These are phyloP conservation scores for Scyliorhinus canicula DNA, from an alignment of 2,797 vertebrate species.

Conservation along the genomic window DNA sequence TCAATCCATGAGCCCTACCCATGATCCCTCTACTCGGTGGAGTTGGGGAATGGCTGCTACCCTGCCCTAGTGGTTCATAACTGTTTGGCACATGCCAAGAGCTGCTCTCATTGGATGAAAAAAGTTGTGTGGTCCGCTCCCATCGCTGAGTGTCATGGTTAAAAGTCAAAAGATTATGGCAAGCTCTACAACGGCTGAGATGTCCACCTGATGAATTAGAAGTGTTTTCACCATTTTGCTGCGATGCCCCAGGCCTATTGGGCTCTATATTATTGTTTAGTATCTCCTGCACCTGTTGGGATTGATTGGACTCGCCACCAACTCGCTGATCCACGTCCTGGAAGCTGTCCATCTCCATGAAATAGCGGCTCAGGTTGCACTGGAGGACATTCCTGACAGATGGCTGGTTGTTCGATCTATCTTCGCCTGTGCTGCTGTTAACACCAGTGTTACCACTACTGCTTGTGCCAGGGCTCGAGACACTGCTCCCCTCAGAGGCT, in stretches of 20 bases:
- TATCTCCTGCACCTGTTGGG: conserved; percentile 79
- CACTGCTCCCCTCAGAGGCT: conserved; percentile 83
- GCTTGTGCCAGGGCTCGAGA: conserved; percentile 66
- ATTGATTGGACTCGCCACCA: conserved; percentile 62
- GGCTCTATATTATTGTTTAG: conserved; percentile 92
- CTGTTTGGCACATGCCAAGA: conserved; percentile 67
- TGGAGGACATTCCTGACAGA: conserved; percentile 89
- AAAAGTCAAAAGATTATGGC: conserved; percentile 97
- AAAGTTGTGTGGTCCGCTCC: conserved; percentile 79
- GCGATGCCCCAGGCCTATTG: conserved; percentile 77
- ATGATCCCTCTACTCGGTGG: conserved; percentile 40
- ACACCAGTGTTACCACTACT: conserved; percentile 67
- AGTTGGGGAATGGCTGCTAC: conserved; percentile 64
- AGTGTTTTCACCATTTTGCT: conserved; percentile 71
- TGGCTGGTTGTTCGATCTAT: conserved; percentile 64
- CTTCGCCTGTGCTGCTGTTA: conserved; percentile 54
- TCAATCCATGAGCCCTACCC: conserved; percentile 60
- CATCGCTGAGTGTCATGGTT: conserved; percentile 96
- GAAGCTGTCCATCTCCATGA: conserved; percentile 92
- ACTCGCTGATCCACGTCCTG: conserved; percentile 84
- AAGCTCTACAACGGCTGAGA: conserved; percentile 91
- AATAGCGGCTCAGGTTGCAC: conserved; percentile 94
- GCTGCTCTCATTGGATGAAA: conserved; percentile 58
- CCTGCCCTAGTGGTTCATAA: conserved; percentile 69
- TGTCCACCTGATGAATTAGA: conserved; percentile 75